A percentile compares a stretch with the other conserved stretches of the same genome.
Conservation (phyloP, 2,797 vertebrate genomes). For the Gymnodraco acuticeps region DNA sequence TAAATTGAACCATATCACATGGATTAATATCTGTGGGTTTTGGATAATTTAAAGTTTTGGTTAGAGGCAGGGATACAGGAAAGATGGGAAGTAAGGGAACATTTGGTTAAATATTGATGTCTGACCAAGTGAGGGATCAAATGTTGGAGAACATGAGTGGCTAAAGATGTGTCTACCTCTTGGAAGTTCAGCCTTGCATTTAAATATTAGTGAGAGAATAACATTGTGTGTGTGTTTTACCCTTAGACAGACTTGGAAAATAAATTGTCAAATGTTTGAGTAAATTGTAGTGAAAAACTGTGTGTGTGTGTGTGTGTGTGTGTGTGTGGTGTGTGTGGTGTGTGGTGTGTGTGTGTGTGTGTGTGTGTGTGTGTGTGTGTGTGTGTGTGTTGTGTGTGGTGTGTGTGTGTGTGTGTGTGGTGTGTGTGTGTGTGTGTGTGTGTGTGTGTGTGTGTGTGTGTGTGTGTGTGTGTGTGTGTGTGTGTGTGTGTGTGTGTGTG, state of each 20-base stretch:
- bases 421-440: too few relatives aligned
- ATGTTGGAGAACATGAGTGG: conserved; percentile 28
- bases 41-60: conserved; percentile 47
- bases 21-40: conserved; percentile 48
- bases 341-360: too few relatives aligned
- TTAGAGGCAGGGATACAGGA: not conserved
- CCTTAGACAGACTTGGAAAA: conserved; percentile 14
- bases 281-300: conserved; percentile 26
- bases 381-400: too few relatives aligned
- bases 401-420: too few relatives aligned
- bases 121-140: conserved; percentile 30
- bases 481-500: too few relatives aligned
- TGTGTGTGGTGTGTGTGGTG: too few relatives aligned
- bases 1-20: conserved; percentile 38
- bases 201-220: conserved; percentile 33
- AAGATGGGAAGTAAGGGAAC: not conserved
- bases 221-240: not conserved
- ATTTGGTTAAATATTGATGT: conserved; percentile 30
- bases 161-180: conserved; percentile 45
- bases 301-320: conserved; percentile 16
- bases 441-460: too few relatives aligned
- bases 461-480: too few relatives aligned
- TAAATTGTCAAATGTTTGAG: conserved; percentile 15
- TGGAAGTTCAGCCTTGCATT: conserved; percentile 45
- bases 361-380: conserved; percentile 39